Conservation (phyloP, 2,888 invertebrate species). For the Hyppa rectilinea region DNA sequence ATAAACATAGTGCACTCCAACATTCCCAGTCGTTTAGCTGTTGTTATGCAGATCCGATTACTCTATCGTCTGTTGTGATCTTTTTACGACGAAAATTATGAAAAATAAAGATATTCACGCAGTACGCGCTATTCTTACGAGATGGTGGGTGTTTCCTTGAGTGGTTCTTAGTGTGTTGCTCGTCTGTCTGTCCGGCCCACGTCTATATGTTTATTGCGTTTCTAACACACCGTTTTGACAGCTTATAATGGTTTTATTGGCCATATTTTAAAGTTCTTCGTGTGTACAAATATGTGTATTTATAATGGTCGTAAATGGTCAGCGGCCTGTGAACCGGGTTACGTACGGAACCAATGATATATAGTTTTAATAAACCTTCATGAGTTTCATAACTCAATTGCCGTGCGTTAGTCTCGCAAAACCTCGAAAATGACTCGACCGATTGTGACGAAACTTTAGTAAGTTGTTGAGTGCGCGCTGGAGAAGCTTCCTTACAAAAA, state of each 20-base stretch:
- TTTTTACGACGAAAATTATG: conserved; percentile 40
- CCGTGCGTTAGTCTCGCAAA: too few species aligned
- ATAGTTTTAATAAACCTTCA: conserved; percentile 34
- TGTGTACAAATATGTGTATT: conserved; percentile 55
- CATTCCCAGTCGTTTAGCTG: conserved; percentile 45
- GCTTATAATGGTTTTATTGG: conserved; percentile 61
- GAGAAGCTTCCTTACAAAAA: too few species aligned
- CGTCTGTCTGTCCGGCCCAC: conserved; percentile 53
- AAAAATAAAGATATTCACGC: conserved; percentile 54
- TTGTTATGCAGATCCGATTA: conserved; percentile 64
- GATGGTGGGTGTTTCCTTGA: conserved; percentile 43
- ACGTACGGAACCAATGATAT: conserved; percentile 25
- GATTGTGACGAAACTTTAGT: too few species aligned
- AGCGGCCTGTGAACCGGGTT: conserved; percentile 43
- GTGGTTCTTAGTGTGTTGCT: conserved; percentile 39
- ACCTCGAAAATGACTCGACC: too few species aligned
- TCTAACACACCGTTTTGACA: conserved; percentile 56
- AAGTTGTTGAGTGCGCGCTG: too few species aligned
- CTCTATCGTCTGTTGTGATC: conserved; percentile 50
- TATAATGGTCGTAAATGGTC: conserved; percentile 54
- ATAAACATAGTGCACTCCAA: conserved; percentile 64
- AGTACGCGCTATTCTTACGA: conserved; percentile 30
- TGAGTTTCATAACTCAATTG: conserved; percentile 1
- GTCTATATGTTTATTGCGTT: conserved; percentile 39
- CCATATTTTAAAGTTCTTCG: conserved; percentile 54